A percentile compares a stretch with the other conserved stretches of the same genome.
Conservation (phyloP, 2,797 vertebrate genomes). For the Propithecus perrieri region DNA sequence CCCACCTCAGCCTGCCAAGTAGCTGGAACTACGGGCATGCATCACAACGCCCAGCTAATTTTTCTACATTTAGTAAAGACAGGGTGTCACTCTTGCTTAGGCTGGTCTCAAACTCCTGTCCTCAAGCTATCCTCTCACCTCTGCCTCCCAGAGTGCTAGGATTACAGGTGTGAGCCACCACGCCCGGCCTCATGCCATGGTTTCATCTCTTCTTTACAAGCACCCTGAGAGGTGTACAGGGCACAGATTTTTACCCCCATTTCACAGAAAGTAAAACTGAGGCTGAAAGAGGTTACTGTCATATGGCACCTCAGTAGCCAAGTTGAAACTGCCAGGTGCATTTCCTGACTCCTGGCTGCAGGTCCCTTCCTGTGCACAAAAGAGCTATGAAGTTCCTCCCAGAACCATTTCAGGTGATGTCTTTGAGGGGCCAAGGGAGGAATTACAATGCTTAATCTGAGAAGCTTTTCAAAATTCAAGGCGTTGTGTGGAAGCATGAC, state of each 20-base stretch:
- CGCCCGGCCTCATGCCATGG: rapidly evolving
- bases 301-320: neutral
- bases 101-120: no score
- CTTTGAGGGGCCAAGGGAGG: neutral
- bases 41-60: no score
- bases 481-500: neutral
- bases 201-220: neutral
- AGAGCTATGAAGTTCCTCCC: neutral
- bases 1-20: no score
- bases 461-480: neutral
- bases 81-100: no score
- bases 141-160: no score
- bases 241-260: neutral
- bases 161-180: no score
- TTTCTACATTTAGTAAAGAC: no score
- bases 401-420: neutral
- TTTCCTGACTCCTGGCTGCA: neutral
- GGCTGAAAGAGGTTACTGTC: neutral
- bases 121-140: no score
- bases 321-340: neutral
- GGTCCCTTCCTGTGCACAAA: neutral
- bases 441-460: neutral
- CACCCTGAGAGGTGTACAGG: neutral
- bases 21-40: no score
- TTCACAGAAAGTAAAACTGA: neutral